Conservation (phyloP, 2,797 vertebrate species). For the Onychomys leucogaster region DNA sequence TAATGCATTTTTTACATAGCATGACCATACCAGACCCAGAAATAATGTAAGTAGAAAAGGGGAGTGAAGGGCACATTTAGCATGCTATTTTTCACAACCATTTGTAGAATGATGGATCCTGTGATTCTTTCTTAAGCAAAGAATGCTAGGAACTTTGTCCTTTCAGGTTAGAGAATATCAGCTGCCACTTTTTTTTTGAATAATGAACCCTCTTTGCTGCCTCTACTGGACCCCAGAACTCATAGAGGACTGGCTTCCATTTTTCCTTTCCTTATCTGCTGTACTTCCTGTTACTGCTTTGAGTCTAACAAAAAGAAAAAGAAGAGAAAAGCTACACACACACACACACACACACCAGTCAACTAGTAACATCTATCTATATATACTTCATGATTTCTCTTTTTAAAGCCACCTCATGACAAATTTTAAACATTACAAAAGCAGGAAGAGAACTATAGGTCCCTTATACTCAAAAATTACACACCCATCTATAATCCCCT, state of each 20-base stretch:
- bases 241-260: not conserved
- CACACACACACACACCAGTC: not conserved
- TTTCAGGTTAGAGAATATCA: not conserved
- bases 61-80: not conserved
- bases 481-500: not conserved
- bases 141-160: constrained; percentile 25
- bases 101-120: not conserved
- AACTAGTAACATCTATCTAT: not conserved
- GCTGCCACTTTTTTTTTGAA: not conserved
- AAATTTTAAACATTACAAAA: constrained; percentile 29
- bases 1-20: not conserved
- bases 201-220: not conserved
- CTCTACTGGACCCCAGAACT: not conserved
- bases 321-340: not conserved
- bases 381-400: not conserved
- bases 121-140: not conserved
- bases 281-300: not conserved
- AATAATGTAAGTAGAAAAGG: not conserved
- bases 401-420: not conserved
- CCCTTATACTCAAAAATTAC: not conserved
- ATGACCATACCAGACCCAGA: not conserved
- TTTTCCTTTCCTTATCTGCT: not conserved
- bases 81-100: not conserved
- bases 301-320: not conserved
- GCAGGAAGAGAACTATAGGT: constrained; percentile 11